Evolutionary conservation across 2,797 vertebrate genomes (phyloP).

Genomic region (Delichon dasypus): DNA sequence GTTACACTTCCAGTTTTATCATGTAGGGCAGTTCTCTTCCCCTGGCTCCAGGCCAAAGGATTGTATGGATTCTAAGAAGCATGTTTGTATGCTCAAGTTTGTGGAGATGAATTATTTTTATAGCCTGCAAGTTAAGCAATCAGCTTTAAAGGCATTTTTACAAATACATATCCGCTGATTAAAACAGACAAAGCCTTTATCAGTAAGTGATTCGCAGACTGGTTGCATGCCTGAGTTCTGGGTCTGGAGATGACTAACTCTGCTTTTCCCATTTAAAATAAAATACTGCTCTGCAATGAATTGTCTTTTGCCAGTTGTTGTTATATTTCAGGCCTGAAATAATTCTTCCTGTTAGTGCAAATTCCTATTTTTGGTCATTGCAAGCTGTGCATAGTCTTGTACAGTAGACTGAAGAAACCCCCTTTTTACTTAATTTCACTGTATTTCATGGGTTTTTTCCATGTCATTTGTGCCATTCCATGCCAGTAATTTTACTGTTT

Average conservation of each 20-base stretch:
- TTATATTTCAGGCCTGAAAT: conserved; percentile 38
- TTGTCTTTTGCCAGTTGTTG: neutral
- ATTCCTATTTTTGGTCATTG: neutral
- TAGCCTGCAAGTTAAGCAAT: conserved; percentile 8
- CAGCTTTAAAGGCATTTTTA: conserved; percentile 20
- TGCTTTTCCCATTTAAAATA: conserved; percentile 32
- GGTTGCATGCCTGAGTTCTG: neutral
- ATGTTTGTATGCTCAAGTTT: neutral
- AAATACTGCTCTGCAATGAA: neutral
- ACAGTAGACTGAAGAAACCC: neutral
- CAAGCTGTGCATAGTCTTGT: neutral
- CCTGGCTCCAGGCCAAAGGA: neutral
- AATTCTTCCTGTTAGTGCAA: conserved; percentile 21
- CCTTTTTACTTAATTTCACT: neutral
- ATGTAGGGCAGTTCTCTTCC: neutral
- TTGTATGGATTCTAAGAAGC: neutral
- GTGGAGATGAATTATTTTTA: conserved; percentile 1
- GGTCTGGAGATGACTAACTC: neutral
- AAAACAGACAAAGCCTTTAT: conserved; percentile 25
- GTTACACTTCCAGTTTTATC: neutral
- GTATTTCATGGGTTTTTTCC: neutral
- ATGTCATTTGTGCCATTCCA: neutral
- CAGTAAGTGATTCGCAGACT: neutral
- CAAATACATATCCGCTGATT: neutral
- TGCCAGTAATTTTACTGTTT: neutral